Conservation (phyloP, 2,888 invertebrate genomes). For the Aethes cnicana region DNA sequence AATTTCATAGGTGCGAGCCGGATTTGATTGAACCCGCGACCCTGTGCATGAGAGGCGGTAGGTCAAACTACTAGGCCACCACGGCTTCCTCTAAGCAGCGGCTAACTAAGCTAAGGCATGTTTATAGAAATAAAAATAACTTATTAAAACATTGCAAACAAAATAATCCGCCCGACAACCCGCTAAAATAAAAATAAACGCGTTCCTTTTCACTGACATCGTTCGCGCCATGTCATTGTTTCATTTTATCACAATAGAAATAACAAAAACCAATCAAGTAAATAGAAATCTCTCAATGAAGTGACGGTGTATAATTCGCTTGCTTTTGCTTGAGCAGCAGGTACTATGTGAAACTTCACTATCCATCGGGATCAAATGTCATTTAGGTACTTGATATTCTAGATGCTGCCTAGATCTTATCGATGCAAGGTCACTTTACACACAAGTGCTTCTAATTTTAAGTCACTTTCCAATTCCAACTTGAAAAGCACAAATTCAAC, state of each 20-base stretch:
- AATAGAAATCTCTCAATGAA: constrained; percentile 9
- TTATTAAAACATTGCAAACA: too few relatives aligned
- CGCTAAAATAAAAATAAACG: not conserved
- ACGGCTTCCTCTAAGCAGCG: too few relatives aligned
- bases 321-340: not conserved
- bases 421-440: too few relatives aligned
- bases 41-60: too few relatives aligned
- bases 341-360: not conserved
- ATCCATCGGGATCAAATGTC: not conserved
- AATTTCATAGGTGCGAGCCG: too few relatives aligned
- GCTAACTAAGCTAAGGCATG: too few relatives aligned
- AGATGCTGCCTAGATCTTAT: too few relatives aligned
- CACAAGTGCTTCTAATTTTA: not conserved
- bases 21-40: too few relatives aligned
- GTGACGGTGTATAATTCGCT: constrained; percentile 3
- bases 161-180: too few relatives aligned
- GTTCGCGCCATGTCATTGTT: constrained; percentile 10
- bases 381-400: not conserved
- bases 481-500: not conserved
- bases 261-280: constrained; percentile 14
- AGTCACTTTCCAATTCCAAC: not conserved
- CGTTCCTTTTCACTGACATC: constrained; percentile 19
- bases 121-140: not conserved
- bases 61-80: too few relatives aligned
- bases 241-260: not conserved